Percentiles rank a stretch among this genome's conserved stretches.
phyloP scores from a whole-genome alignment of 2,888 invertebrate genomes.

The Hydraecia micacea region DNA sequence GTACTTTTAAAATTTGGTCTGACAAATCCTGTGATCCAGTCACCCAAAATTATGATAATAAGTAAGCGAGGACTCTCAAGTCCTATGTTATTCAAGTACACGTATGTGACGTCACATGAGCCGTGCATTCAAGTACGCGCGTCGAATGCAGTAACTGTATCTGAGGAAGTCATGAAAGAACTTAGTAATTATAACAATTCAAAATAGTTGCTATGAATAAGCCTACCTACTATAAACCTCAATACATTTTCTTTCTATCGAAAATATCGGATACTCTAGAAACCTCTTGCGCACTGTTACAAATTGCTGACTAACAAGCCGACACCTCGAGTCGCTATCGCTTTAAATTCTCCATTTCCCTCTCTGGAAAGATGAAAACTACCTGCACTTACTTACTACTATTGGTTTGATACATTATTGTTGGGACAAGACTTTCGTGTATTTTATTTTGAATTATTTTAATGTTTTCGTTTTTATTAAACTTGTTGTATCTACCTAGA shows the following conservation, averaged over 20 bases:
- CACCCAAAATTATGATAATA: not conserved
- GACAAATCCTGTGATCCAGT: not conserved
- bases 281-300: slow-evolving; percentile 19
- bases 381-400: not conserved
- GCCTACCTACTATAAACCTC: not conserved
- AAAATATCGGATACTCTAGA: not conserved
- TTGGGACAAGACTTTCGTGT: not conserved
- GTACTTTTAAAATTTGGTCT: not conserved
- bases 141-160: not conserved
- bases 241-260: not conserved
- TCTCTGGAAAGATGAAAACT: not conserved
- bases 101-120: not conserved
- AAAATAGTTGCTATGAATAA: not conserved
- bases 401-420: not conserved
- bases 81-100: not conserved
- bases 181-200: not conserved
- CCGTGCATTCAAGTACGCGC: not conserved
- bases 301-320: slow-evolving; percentile 32
- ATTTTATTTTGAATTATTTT: not conserved
- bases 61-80: not conserved
- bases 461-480: not conserved
- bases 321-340: slow-evolving; percentile 17
- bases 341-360: slow-evolving; percentile 15
- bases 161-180: not conserved
- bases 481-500: not conserved